Evolutionary conservation across 2,113 vertebrate species (phyloP).

Genomic region (Microcebus lehilahytsara): DNA sequence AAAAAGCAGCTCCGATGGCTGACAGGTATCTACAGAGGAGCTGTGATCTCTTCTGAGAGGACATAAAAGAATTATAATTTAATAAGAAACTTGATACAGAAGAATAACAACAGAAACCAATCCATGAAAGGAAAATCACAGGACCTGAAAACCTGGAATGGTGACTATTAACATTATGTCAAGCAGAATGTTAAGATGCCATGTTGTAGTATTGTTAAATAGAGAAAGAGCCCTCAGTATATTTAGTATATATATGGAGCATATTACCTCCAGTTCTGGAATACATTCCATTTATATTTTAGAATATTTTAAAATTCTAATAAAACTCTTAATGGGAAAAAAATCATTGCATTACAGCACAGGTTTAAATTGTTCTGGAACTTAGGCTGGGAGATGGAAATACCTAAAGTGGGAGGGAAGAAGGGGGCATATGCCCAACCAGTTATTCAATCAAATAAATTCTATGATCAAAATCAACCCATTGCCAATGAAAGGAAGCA

Average conservation of each 20-base stretch:
- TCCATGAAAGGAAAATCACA: background rate
- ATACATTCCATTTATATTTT: slow-evolving; percentile 7
- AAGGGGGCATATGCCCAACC: fast-evolving
- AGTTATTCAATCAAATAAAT: background rate
- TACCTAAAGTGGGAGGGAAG: background rate
- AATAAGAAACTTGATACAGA: slow-evolving; percentile 73
- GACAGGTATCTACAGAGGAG: background rate
- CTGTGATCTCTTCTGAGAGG: background rate
- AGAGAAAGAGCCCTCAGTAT: background rate
- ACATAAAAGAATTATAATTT: slow-evolving; percentile 34
- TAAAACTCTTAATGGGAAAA: background rate
- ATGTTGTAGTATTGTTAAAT: background rate
- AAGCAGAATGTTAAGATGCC: background rate
- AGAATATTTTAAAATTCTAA: slow-evolving; percentile 45
- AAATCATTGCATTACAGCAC: background rate
- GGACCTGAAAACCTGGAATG: background rate
- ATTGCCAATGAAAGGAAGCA: background rate
- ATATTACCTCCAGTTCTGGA: background rate
- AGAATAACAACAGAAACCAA: slow-evolving; percentile 74
- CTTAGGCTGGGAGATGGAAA: background rate
- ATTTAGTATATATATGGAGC: background rate
- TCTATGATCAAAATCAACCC: background rate
- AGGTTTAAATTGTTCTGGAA: background rate
- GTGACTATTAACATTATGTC: background rate
- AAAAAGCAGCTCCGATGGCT: background rate